Percentiles rank a stretch among this genome's conserved stretches.
Evolutionary conservation across 2,888 invertebrate species (phyloP).

Genomic region (Cantharis lateralis): DNA sequence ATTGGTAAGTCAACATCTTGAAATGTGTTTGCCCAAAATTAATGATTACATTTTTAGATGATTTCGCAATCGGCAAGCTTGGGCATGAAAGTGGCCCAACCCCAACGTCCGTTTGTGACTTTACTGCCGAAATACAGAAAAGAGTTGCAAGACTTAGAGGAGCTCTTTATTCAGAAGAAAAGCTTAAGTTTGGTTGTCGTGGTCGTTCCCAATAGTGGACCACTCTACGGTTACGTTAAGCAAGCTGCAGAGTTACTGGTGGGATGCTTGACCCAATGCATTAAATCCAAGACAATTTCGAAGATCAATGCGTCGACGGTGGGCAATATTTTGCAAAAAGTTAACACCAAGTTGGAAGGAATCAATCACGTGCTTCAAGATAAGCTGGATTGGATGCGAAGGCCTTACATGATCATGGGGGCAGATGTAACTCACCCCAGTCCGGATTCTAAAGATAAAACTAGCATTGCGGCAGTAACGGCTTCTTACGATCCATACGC

Average conservation of each 20-base stretch:
- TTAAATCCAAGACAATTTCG: constrained; percentile 60
- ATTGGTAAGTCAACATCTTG: constrained; percentile 43
- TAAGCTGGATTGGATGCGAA: constrained; percentile 57
- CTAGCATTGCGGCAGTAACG: constrained; percentile 75
- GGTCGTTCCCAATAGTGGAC: constrained; percentile 57
- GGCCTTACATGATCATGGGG: constrained; percentile 68
- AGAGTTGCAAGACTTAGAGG: constrained; percentile 3
- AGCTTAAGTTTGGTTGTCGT: constrained; percentile 63
- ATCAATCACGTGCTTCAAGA: constrained; percentile 66
- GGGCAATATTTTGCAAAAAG: constrained; percentile 75
- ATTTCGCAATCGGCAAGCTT: constrained; percentile 19
- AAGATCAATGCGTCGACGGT: constrained; percentile 60
- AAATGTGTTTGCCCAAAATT: background rate
- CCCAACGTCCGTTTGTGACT: constrained; percentile 8
- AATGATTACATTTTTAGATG: constrained; percentile 11
- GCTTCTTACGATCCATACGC: constrained; percentile 73
- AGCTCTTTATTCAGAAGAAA: constrained; percentile 26
- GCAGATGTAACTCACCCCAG: constrained; percentile 94
- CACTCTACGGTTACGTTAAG: constrained; percentile 37
- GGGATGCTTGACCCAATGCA: constrained; percentile 77
- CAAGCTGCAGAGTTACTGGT: constrained; percentile 66
- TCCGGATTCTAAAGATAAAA: constrained; percentile 67
- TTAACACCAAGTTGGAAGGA: constrained; percentile 84
- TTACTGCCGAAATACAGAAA: background rate
- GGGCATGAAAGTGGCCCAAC: constrained; percentile 37